These are phyloP conservation scores for Ridgeia piscesae DNA, from an alignment of 1,140 invertebrate species.

Conservation along the genomic window DNA sequence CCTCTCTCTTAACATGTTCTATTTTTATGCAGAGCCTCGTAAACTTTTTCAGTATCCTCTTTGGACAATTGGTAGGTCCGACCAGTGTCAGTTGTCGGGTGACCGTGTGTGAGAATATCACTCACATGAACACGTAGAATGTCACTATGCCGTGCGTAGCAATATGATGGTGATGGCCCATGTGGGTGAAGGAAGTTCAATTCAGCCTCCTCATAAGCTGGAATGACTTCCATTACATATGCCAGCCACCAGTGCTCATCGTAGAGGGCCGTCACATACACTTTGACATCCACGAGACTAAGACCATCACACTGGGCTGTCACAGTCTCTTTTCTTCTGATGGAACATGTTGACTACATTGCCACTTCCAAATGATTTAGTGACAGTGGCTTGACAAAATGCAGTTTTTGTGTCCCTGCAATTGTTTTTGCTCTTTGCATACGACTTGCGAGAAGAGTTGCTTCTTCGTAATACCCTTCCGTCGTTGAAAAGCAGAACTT, in stretches of 20 bases:
- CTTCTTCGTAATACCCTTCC: not conserved
- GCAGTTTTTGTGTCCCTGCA: not conserved
- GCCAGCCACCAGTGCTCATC: not conserved
- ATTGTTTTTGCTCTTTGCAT: conserved; percentile 14
- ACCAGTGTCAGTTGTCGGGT: too few species aligned
- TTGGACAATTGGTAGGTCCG: too few species aligned
- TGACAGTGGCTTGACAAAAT: conserved; percentile 5
- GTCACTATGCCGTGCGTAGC: conserved; percentile 4
- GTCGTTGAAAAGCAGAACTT: conserved; percentile 7
- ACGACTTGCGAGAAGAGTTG: conserved; percentile 7
- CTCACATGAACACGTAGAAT: not conserved
- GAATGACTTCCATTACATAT: conserved; percentile 12
- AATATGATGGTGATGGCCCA: conserved; percentile 7
- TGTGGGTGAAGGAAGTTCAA: conserved; percentile 9
- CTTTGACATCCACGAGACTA: not conserved
- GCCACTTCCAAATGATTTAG: conserved; percentile 5
- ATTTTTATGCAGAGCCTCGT: too few species aligned
- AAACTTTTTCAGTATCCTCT: too few species aligned
- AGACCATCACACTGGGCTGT: conserved; percentile 15
- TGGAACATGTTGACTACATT: not conserved
- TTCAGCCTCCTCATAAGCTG: conserved; percentile 7
- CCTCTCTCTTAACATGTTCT: too few species aligned
- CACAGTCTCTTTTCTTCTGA: conserved; percentile 13
- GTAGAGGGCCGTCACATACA: not conserved
- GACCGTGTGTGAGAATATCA: too few species aligned